A percentile compares a stretch with the other conserved stretches of the same genome.
Conservation (phyloP, 2,888 invertebrate genomes). For the Subacronicta megacephala region DNA sequence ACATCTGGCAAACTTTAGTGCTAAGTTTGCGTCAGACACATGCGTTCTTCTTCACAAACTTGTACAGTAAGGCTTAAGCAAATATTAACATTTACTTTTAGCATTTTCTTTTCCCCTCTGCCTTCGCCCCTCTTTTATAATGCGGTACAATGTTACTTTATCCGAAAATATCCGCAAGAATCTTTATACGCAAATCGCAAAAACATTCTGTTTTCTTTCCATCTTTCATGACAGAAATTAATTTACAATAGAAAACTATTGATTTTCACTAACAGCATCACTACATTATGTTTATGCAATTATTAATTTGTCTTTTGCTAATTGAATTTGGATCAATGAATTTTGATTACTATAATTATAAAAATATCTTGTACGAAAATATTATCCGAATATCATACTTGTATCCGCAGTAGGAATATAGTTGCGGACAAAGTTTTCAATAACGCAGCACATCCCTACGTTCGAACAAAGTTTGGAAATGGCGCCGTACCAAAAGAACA, state of each 20-base stretch:
- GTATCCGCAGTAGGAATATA: slow-evolving; percentile 13
- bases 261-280: no score
- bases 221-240: no score
- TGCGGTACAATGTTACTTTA: slow-evolving; percentile 2
- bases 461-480: slow-evolving; percentile 66
- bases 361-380: neutral
- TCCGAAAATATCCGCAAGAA: slow-evolving; percentile 21
- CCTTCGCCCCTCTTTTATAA: slow-evolving; percentile 27
- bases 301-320: no score
- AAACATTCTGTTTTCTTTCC: neutral
- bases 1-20: slow-evolving; percentile 19
- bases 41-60: slow-evolving; percentile 54
- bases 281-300: no score
- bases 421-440: slow-evolving; percentile 39
- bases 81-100: slow-evolving; percentile 76
- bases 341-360: neutral
- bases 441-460: slow-evolving; percentile 46
- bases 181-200: neutral
- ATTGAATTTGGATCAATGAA: no score
- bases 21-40: slow-evolving; percentile 54
- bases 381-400: neutral
- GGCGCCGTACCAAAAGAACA: slow-evolving; percentile 66
- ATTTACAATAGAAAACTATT: no score
- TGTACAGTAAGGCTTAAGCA: slow-evolving; percentile 64
- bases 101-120: slow-evolving; percentile 57